Base-by-base conservation (phyloP, 2,888 invertebrate species). In the Ypsolopha sequella region DNA sequence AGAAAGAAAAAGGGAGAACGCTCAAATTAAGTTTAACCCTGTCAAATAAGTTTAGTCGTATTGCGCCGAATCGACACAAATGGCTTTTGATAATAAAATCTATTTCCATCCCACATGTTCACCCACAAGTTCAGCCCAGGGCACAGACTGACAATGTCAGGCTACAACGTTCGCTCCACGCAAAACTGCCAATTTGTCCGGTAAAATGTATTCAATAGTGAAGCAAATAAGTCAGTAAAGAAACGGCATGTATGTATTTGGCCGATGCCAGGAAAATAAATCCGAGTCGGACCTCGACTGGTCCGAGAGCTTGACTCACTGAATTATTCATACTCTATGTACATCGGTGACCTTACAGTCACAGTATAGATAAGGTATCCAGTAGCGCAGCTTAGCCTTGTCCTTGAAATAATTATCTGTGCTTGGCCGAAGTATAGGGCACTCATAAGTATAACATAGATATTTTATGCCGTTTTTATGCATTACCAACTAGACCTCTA, bases 261-360 rank as follows among this genome's bases (percentile, higher is more conserved):
- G 39, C 6, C 39, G 10, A 10, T 24, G 24, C 43, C 13, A 24
- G 14, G 33, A 62, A 62, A 64, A 68, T 66, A 64, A 70, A 71
- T 68, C 66, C 66, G 68, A 63, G 56, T 54, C 56, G 58, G 56
- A 58, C 58, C 53, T 58, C 58, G 61, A 53, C 58, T 54, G 54
- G 55, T 34, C 55, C 24, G 24, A 24, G 24, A 60, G 55, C 51
- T 57, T 60, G 60, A 53, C 53, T 56, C 60, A 51, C 58, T 74
- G 75, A 75, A 75, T 75, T 58, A 75, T 75, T 74, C 73, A 75
- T 71, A 36, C 47, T 47, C 36, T 11, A 35, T 13, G 47, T 36
- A 47, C 47, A 24, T 24, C 24, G 24, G 24, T 24, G 24, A 24
- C 24, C 24, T 4, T 24, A 24, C 24, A 3, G 24, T 24, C 24